Base-by-base conservation (phyloP, 2,113 vertebrate genomes). In the Menura novaehollandiae region DNA sequence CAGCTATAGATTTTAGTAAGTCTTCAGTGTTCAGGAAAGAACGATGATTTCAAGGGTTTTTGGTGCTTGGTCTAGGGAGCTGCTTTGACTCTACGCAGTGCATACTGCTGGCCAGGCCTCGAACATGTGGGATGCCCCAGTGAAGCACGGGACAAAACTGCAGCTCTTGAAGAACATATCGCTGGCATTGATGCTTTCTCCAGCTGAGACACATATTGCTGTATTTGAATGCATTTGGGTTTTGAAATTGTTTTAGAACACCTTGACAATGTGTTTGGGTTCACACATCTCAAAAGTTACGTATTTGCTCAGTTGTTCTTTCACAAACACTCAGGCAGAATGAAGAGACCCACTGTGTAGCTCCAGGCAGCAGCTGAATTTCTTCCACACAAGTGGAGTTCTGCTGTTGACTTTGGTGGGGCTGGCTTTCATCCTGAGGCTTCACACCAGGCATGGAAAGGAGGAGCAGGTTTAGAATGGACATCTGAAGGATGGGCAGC, bases 271-370 rank as follows among this genome's bases (percentile, higher is more conserved):
- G 5, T 64, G 43, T 81, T 62, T 52, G 30, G 16, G 24, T 86
- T 89, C 80, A 43, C 27, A 37, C 12, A 39, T 43, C 41, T 71
- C 60, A 58, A 28, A 85, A 59, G n/a, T 10, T 47, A 12, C 4
- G 2, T 11, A 23, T 62, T 89, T 71, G 10, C 32, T 88, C 47
- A 22, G 47, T 27, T 19, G 68, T 72, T 84, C 75, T 44, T 47
- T 32, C 0, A 5, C n/a, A 62, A 51, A 27, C 0, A 0, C 59
- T 56, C 32, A 53, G 17, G 33, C 13, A 55, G 66, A 66, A 75
- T 0, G 1, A 79, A 39, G 27, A 89, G 21, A 56, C 10, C 1
- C 10, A n/a, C n/a, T 67, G 2, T 15, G n/a, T 24, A 49, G 28
- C 22, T 80, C 16, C 33, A 79, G 27, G 27, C 26, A 63, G n/a